Conservation (phyloP, 2,888 invertebrate genomes). For the Drosophila tripunctata region DNA sequence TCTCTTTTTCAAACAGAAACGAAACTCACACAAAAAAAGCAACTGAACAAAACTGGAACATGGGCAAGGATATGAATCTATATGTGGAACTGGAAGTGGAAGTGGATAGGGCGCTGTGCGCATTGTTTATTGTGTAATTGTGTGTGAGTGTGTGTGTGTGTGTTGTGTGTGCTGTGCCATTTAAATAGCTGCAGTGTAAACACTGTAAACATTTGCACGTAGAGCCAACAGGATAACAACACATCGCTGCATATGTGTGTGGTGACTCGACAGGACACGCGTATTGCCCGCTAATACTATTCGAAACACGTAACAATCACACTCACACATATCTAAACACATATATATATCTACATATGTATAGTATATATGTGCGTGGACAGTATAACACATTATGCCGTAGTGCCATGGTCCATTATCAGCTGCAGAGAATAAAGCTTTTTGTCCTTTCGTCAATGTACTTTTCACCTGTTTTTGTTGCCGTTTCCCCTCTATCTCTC, state of each 20-base stretch:
- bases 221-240: slow-evolving; percentile 35
- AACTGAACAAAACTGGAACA: slow-evolving; percentile 22
- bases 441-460: slow-evolving; percentile 13
- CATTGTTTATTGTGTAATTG: slow-evolving; percentile 5
- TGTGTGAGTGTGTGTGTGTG: background rate
- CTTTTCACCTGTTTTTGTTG: slow-evolving; percentile 22
- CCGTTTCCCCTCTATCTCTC: slow-evolving; percentile 2
- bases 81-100: slow-evolving; percentile 28
- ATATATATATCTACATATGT: background rate
- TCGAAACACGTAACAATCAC: slow-evolving; percentile 54
- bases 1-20: slow-evolving; percentile 33
- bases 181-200: slow-evolving; percentile 52
- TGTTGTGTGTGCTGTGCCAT: slow-evolving; percentile 32
- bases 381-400: slow-evolving; percentile 31
- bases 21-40: slow-evolving; percentile 14
- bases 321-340: slow-evolving; percentile 3
- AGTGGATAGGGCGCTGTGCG: slow-evolving; percentile 17
- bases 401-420: slow-evolving; percentile 51
- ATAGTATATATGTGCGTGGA: background rate
- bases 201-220: slow-evolving; percentile 55
- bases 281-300: slow-evolving; percentile 31
- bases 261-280: slow-evolving; percentile 18
- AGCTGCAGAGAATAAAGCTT: slow-evolving; percentile 15
- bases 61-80: slow-evolving; percentile 2
- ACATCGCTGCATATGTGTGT: slow-evolving; percentile 10